Conservation (phyloP, 2,797 vertebrate species). For the Scolopax bukidnonensis region DNA sequence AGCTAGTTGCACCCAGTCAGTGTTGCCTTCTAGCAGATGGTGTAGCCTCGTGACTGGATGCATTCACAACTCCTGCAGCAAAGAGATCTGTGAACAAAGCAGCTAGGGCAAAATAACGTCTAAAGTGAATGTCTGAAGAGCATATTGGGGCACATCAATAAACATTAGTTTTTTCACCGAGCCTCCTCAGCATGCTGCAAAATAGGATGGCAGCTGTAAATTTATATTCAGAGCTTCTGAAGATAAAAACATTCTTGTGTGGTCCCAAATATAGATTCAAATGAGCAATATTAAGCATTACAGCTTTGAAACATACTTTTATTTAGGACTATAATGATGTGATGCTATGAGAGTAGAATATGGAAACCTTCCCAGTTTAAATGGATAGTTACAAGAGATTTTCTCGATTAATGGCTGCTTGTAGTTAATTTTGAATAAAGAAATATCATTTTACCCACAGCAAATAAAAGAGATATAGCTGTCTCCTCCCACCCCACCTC, state of each 20-base stretch:
- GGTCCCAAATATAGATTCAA: not conserved
- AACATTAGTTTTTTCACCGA: not conserved
- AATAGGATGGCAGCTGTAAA: not conserved
- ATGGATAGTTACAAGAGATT: not conserved
- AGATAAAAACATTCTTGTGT: not conserved
- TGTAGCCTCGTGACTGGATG: not conserved
- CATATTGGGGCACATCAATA: not conserved
- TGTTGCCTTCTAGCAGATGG: not conserved
- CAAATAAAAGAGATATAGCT: not conserved
- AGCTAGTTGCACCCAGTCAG: not conserved
- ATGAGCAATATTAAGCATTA: not conserved
- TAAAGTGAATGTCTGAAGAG: not conserved
- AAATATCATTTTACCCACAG: not conserved
- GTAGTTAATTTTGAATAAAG: not conserved
- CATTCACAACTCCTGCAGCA: not conserved
- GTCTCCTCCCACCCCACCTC: not conserved
- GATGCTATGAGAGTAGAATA: not conserved
- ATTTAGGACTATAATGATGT: not conserved
- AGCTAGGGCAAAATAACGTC: not conserved
- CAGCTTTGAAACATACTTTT: not conserved
- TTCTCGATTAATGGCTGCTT: not conserved
- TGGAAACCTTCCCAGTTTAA: not conserved
- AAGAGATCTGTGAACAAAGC: conserved; percentile 13
- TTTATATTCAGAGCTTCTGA: not conserved
- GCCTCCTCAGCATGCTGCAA: rapidly evolving